A percentile compares a stretch with the other conserved stretches of the same genome.
These are phyloP conservation scores for Sinohyriopsis cumingii DNA, from an alignment of 2,888 invertebrate genomes.

Conservation along the genomic window DNA sequence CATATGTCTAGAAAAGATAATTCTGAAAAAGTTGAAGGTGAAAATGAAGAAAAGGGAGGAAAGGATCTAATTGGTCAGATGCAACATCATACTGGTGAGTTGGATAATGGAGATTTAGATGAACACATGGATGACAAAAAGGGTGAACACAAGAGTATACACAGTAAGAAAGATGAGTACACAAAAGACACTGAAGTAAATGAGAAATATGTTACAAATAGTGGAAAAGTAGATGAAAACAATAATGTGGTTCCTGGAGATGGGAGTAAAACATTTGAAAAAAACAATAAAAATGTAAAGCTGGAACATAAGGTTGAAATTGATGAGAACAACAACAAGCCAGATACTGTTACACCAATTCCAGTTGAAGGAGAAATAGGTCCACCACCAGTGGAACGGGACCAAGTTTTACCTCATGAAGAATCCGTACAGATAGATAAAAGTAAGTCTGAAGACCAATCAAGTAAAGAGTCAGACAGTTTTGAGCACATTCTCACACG, in stretches of 20 bases:
- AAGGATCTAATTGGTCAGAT: neutral
- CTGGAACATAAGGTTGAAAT: neutral
- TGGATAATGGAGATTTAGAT: neutral
- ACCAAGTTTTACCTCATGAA: too few relatives aligned
- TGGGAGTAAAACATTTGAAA: too few relatives aligned
- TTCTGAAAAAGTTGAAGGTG: conserved; percentile 8
- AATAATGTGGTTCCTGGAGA: neutral
- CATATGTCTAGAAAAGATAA: neutral
- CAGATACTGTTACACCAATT: too few relatives aligned
- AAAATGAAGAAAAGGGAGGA: neutral
- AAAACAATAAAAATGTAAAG: neutral
- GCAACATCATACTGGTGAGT: neutral
- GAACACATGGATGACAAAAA: neutral
- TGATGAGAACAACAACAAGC: too few relatives aligned
- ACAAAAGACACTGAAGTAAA: neutral
- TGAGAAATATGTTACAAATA: neutral
- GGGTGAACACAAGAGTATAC: too few relatives aligned
- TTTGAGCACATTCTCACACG: conserved; percentile 27
- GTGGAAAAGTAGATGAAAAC: conserved; percentile 7
- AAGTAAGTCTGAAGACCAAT: neutral
- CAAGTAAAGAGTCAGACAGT: conserved; percentile 10
- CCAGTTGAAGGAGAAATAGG: too few relatives aligned
- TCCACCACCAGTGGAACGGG: too few relatives aligned
- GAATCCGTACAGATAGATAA: too few relatives aligned
- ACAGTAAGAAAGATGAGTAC: too few relatives aligned